phyloP scores from a whole-genome alignment of 2,113 vertebrate genomes.

The Ramphastos sulfuratus region DNA sequence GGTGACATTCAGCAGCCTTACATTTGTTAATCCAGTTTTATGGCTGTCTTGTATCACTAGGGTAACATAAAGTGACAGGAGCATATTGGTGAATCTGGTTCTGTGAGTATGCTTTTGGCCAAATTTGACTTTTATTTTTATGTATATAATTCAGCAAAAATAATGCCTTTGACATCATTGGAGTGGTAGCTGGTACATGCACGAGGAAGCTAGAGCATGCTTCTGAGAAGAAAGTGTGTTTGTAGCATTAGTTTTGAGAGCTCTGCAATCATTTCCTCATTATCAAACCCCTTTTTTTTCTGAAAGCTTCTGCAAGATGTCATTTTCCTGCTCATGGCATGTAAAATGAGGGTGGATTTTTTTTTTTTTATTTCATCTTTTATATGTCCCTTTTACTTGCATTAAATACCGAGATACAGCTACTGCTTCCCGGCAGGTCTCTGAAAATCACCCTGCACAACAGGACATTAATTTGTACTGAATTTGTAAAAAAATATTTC shows the following conservation, averaged over 20 bases:
- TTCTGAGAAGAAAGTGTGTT: not conserved
- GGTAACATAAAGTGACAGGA: not conserved
- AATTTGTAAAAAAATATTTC: not conserved
- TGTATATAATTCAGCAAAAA: not conserved
- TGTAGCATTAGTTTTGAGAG: not conserved
- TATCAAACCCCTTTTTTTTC: not conserved
- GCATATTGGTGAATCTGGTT: not conserved
- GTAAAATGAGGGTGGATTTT: not conserved
- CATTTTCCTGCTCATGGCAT: not conserved
- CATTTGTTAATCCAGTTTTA: conserved; percentile 39
- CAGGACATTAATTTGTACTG: not conserved
- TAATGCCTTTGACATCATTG: not conserved
- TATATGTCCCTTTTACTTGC: not conserved
- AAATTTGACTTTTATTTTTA: not conserved
- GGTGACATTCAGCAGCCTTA: conserved; percentile 8
- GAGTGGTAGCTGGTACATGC: not conserved
- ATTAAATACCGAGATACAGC: not conserved
- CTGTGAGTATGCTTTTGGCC: not conserved
- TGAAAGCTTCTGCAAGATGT: not conserved
- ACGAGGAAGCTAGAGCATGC: not conserved
- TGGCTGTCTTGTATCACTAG: not conserved
- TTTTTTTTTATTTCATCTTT: not conserved
- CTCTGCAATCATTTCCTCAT: not conserved
- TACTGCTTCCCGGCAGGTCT: not conserved
- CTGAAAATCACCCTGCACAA: not conserved